phyloP scores from a whole-genome alignment of 2,888 invertebrate species.

The Cephus sareptanus region DNA sequence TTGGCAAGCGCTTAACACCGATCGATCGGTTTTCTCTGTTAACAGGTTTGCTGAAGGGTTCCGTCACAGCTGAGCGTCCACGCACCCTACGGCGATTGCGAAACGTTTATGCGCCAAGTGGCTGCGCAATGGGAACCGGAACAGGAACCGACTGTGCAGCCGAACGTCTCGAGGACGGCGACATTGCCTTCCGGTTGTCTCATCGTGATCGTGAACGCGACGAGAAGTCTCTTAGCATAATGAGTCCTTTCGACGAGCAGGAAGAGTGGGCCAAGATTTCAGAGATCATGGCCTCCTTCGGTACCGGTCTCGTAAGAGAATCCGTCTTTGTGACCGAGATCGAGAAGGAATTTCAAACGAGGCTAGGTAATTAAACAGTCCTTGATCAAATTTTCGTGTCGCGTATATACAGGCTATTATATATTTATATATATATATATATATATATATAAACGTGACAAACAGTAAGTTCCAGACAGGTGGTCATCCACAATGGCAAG shows the following conservation, averaged over 20 bases:
- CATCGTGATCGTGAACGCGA: conserved; percentile 62
- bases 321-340: conserved; percentile 83
- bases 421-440: too few species aligned
- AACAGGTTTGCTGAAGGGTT: conserved; percentile 85
- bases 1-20: background rate
- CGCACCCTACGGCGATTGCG: conserved; percentile 81
- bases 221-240: conserved; percentile 71
- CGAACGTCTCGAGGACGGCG: conserved; percentile 59
- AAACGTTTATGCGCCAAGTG: conserved; percentile 73
- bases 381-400: background rate
- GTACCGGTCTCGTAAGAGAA: conserved; percentile 82
- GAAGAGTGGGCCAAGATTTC: conserved; percentile 97
- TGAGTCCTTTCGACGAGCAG: conserved; percentile 92
- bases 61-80: conserved; percentile 80
- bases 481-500: too few species aligned
- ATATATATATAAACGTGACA: too few species aligned
- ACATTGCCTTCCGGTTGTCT: conserved; percentile 53
- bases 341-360: conserved; percentile 82
- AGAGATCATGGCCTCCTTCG: conserved; percentile 95
- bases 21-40: conserved; percentile 41
- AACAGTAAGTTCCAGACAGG: too few species aligned
- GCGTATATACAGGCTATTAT: background rate
- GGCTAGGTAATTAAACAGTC: conserved; percentile 71
- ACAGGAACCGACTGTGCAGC: conserved; percentile 65
- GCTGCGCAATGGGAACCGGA: conserved; percentile 60